Percentiles rank a stretch among this genome's conserved stretches.
These are phyloP conservation scores for Latrodectus elegans DNA, from an alignment of 2,888 invertebrate genomes.

Conservation along the genomic window DNA sequence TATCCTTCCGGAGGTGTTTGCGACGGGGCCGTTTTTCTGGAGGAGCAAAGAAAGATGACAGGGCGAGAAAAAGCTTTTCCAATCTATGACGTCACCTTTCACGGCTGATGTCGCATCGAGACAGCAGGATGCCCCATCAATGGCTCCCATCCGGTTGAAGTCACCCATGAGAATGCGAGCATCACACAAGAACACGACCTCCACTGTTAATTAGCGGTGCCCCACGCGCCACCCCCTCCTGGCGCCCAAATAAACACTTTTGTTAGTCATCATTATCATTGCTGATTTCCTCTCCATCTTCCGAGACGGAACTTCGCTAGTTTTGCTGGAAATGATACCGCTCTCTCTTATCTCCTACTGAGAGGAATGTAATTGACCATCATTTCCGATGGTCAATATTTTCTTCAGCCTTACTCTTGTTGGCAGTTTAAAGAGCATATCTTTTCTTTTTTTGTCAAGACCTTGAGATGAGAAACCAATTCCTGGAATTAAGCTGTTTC, in stretches of 20 bases:
- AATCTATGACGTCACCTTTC: conserved; percentile 57
- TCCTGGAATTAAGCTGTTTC: too few species aligned
- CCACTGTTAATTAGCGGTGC: conserved; percentile 38
- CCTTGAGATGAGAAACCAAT: too few species aligned
- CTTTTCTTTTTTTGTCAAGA: too few species aligned
- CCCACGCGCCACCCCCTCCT: not conserved
- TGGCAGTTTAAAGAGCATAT: too few species aligned
- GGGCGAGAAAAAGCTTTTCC: conserved; percentile 1
- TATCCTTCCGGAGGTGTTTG: too few species aligned
- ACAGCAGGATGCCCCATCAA: conserved; percentile 57
- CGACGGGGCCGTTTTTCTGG: too few species aligned
- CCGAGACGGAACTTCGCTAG: conserved; percentile 38
- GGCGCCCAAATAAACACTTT: conserved; percentile 52
- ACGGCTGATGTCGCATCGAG: conserved; percentile 46
- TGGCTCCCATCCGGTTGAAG: conserved; percentile 57
- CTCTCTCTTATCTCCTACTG: not conserved
- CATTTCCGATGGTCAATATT: not conserved
- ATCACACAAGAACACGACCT: conserved; percentile 48
- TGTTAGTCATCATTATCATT: conserved; percentile 65
- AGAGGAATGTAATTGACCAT: not conserved
- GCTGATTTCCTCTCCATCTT: conserved; percentile 44
- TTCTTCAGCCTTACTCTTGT: too few species aligned
- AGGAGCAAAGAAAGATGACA: not conserved
- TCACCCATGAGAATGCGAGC: conserved; percentile 56
- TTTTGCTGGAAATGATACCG: conserved; percentile 42